Conservation (phyloP, 1,140 invertebrate species). For the Saccostrea echinata region DNA sequence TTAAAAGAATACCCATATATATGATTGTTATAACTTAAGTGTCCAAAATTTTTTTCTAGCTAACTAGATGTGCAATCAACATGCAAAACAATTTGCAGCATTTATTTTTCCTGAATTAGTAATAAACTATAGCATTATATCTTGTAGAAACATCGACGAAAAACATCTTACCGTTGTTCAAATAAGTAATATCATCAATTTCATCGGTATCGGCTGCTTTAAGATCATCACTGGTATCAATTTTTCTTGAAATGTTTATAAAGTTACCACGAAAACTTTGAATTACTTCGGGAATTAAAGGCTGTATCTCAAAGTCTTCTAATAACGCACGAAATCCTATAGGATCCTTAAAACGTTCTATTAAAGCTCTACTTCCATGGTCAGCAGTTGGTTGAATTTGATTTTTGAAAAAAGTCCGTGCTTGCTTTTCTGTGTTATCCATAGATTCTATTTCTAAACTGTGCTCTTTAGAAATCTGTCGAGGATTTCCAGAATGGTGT, state of each 20-base stretch:
- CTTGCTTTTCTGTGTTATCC: background rate
- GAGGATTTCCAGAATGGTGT: too few relatives aligned
- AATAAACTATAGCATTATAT: too few relatives aligned
- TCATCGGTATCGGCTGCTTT: background rate
- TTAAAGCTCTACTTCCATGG: background rate
- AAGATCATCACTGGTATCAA: background rate
- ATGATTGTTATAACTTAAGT: too few relatives aligned
- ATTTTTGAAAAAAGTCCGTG: background rate
- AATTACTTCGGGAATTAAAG: background rate
- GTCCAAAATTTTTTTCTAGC: too few relatives aligned
- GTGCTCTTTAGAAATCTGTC: too few relatives aligned
- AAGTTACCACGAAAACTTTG: background rate
- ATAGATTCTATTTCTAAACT: background rate
- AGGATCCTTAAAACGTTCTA: constrained; percentile 9
- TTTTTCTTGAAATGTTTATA: background rate
- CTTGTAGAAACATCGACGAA: too few relatives aligned
- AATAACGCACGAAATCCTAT: background rate
- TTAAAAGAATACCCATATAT: too few relatives aligned
- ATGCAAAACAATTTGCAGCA: too few relatives aligned
- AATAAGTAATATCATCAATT: background rate
- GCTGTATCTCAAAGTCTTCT: background rate
- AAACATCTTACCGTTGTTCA: background rate
- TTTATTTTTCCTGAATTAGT: too few relatives aligned
- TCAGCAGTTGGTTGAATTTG: background rate
- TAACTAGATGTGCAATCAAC: too few relatives aligned